Conservation (phyloP, 2,113 vertebrate genomes). For the Phalacrocorax pelagicus region DNA sequence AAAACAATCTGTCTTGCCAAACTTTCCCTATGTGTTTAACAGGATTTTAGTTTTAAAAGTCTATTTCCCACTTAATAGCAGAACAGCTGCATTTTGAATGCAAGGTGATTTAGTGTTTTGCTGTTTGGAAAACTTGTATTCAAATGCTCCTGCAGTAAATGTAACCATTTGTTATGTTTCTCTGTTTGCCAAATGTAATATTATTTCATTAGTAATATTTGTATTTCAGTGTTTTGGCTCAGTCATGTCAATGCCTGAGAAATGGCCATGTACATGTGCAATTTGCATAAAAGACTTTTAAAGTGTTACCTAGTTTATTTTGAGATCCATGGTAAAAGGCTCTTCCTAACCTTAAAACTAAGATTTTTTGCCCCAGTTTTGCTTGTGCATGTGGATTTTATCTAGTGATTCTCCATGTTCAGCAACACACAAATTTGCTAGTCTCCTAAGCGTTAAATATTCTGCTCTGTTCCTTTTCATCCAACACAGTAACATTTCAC, state of each 20-base stretch:
- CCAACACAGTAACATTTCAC: constrained; percentile 24
- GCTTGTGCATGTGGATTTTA: background rate
- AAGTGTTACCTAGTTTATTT: background rate
- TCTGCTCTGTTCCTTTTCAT: background rate
- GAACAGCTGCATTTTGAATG: background rate
- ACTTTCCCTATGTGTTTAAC: background rate
- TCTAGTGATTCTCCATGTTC: background rate
- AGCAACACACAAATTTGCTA: background rate
- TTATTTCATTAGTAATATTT: background rate
- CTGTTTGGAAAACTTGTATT: background rate
- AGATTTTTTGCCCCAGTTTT: background rate
- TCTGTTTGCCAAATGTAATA: background rate
- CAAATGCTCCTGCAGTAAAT: background rate
- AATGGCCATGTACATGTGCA: background rate
- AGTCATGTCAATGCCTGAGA: background rate
- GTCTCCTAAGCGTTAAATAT: constrained; percentile 12
- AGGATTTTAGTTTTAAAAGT: background rate
- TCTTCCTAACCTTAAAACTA: background rate
- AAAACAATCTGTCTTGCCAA: background rate
- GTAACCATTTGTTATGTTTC: background rate
- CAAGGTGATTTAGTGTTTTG: background rate
- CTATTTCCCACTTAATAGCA: background rate
- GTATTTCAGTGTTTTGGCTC: background rate
- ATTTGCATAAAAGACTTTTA: background rate
- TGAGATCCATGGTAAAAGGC: background rate